Conservation (phyloP, 1,140 invertebrate species). For the Drosophila paulistorum region DNA sequence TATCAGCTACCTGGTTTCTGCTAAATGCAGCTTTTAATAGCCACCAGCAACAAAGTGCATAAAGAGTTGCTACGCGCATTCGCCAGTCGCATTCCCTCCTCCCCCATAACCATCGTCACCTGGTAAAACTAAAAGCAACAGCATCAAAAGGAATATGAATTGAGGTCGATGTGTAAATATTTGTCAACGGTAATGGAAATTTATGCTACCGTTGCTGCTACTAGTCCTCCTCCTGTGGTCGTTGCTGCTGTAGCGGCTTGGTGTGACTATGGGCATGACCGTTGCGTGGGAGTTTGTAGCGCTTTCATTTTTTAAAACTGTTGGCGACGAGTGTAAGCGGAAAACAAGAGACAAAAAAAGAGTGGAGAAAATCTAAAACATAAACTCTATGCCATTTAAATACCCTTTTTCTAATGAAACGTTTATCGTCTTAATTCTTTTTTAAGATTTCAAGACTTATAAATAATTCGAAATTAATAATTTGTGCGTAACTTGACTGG, state of each 20-base stretch:
- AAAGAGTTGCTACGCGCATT: slow-evolving; percentile 22
- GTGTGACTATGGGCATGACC: slow-evolving; percentile 38
- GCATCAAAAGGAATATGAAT: slow-evolving; percentile 82
- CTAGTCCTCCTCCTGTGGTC: slow-evolving; percentile 16
- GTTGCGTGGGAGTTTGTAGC: slow-evolving; percentile 24
- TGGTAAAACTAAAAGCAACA: slow-evolving; percentile 75
- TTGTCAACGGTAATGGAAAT: slow-evolving; percentile 82
- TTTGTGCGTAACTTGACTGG: too few relatives aligned
- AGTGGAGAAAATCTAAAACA: not conserved
- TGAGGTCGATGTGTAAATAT: slow-evolving; percentile 82
- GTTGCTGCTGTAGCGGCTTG: slow-evolving; percentile 20
- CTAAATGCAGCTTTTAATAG: slow-evolving; percentile 64
- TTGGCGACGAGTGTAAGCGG: slow-evolving; percentile 26
- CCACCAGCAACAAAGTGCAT: slow-evolving; percentile 46
- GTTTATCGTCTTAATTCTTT: too few relatives aligned
- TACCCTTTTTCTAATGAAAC: not conserved
- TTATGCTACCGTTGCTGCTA: slow-evolving; percentile 66
- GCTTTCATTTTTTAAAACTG: slow-evolving; percentile 50
- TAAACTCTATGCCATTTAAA: not conserved
- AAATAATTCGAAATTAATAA: too few relatives aligned
- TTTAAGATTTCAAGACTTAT: too few relatives aligned
- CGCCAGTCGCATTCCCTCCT: not conserved
- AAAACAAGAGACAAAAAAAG: slow-evolving; percentile 8
- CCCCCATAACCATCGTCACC: not conserved
- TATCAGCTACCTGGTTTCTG: slow-evolving; percentile 11